Percentiles rank a stretch among this genome's conserved stretches.
Conservation (phyloP, 2,888 invertebrate genomes). For the Thecocarcelia acutangulata region DNA sequence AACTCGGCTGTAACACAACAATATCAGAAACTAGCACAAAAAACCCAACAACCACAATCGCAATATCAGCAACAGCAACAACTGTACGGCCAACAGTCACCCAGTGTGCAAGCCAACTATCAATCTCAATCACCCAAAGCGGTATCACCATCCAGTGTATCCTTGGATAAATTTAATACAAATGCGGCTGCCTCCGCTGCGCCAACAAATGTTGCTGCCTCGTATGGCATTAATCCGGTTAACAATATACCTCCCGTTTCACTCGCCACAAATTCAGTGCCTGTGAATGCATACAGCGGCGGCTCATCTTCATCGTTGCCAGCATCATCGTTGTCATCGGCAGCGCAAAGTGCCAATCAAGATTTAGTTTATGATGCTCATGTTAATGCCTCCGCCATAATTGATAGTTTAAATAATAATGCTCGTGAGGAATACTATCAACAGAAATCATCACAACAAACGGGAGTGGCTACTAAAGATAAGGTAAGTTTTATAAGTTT, state of each 20-base stretch:
- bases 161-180: slow-evolving; percentile 58
- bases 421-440: slow-evolving; percentile 81
- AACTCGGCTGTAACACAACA: slow-evolving; percentile 69
- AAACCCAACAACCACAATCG: slow-evolving; percentile 72
- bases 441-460: slow-evolving; percentile 63
- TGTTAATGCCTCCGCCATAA: slow-evolving; percentile 81
- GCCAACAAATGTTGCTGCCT: slow-evolving; percentile 69
- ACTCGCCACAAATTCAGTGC: slow-evolving; percentile 55
- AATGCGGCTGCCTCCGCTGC: slow-evolving; percentile 67
- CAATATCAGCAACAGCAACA: slow-evolving; percentile 54
- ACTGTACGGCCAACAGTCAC: slow-evolving; percentile 61
- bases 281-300: slow-evolving; percentile 60
- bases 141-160: slow-evolving; percentile 57
- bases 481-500: slow-evolving; percentile 53
- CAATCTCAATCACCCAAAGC: slow-evolving; percentile 67
- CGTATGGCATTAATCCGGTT: slow-evolving; percentile 72
- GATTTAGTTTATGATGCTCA: slow-evolving; percentile 79
- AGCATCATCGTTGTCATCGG: slow-evolving; percentile 10
- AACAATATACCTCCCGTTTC: slow-evolving; percentile 65
- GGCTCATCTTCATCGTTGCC: slow-evolving; percentile 1
- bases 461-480: slow-evolving; percentile 62
- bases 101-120: slow-evolving; percentile 63
- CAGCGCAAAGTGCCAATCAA: slow-evolving; percentile 67
- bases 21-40: slow-evolving; percentile 70
- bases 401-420: slow-evolving; percentile 80